Evolutionary conservation across 2,888 invertebrate species (phyloP).

Genomic region (Leucoma salicis): DNA sequence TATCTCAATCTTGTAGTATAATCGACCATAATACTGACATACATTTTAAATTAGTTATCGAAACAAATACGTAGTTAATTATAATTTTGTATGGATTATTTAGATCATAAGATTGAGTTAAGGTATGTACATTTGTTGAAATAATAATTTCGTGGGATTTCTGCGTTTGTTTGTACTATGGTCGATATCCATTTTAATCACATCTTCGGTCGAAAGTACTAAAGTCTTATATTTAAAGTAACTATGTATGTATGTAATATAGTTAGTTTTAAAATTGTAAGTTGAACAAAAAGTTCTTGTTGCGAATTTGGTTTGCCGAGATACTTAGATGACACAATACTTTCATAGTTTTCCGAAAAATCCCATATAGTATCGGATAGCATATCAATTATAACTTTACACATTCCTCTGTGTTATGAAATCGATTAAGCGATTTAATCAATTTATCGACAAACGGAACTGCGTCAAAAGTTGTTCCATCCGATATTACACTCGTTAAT

Average conservation of each 20-base stretch:
- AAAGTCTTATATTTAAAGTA: constrained; percentile 27
- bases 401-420: constrained; percentile 5
- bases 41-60: constrained; percentile 9
- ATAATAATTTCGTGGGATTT: constrained; percentile 3
- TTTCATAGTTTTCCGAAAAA: constrained; percentile 6
- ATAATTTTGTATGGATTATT: constrained; percentile 8
- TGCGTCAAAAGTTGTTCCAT: constrained; percentile 9
- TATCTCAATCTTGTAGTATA: neutral
- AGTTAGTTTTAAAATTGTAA: constrained; percentile 62
- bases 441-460: constrained; percentile 4
- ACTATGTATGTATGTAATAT: constrained; percentile 40
- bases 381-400: constrained; percentile 13
- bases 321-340: constrained; percentile 34
- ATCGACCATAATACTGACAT: constrained; percentile 21
- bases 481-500: constrained; percentile 10
- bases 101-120: constrained; percentile 5
- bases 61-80: constrained; percentile 20
- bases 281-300: constrained; percentile 64
- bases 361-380: constrained; percentile 15
- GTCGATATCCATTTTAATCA: constrained; percentile 15
- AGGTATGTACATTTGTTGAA: constrained; percentile 7
- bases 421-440: constrained; percentile 3
- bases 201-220: constrained; percentile 22
- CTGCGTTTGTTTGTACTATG: constrained; percentile 21
- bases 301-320: constrained; percentile 38